Conservation (phyloP, 2,888 invertebrate genomes). For the Argyresthia goedartella region DNA sequence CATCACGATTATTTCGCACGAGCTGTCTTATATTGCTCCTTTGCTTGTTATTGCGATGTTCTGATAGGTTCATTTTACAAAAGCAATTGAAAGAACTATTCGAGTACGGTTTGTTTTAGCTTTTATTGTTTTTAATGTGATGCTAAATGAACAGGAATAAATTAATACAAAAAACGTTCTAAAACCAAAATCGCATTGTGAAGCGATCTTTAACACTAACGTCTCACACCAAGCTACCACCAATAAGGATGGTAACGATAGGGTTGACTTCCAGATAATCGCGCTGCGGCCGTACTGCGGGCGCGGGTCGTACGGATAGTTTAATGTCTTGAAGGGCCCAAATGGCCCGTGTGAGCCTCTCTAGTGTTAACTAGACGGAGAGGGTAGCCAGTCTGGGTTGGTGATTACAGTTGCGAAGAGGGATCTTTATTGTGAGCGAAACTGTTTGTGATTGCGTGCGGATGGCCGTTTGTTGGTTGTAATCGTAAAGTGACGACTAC, state of each 20-base stretch:
- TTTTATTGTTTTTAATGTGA: too few species aligned
- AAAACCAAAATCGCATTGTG: too few species aligned
- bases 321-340: constrained; percentile 44
- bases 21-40: too few species aligned
- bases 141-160: too few species aligned
- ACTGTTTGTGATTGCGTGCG: constrained; percentile 33
- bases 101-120: too few species aligned
- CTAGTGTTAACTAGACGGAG: constrained; percentile 27
- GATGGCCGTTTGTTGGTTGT: not conserved
- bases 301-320: not conserved
- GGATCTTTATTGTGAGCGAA: constrained; percentile 26
- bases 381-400: constrained; percentile 18
- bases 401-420: constrained; percentile 27
- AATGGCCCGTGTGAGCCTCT: constrained; percentile 24
- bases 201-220: not conserved
- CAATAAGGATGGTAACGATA: constrained; percentile 56
- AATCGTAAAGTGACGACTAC: too few species aligned
- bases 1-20: too few species aligned
- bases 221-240: constrained; percentile 19
- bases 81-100: too few species aligned
- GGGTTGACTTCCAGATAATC: constrained; percentile 63
- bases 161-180: too few species aligned
- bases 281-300: constrained; percentile 37
- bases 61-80: too few species aligned
- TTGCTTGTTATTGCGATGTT: too few species aligned